A percentile compares a stretch with the other conserved stretches of the same genome.
These are phyloP conservation scores for Pomacea canaliculata DNA, from an alignment of 2,888 invertebrate genomes.

Conservation along the genomic window DNA sequence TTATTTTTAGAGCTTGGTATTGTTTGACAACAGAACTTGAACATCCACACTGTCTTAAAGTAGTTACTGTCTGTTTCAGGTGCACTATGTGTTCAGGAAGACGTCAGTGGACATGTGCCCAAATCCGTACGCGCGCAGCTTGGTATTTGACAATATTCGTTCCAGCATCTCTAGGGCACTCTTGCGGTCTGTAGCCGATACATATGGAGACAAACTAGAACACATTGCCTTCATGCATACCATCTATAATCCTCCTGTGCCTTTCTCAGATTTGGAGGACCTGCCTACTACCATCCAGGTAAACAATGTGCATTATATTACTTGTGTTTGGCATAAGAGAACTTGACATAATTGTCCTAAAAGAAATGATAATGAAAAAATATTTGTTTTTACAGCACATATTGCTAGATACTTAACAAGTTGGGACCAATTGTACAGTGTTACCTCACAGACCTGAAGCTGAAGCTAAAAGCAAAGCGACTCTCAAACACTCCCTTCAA, in stretches of 20 bases:
- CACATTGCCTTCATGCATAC: conserved; percentile 31
- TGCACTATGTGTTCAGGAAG: conserved; percentile 35
- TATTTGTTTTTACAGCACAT: no score
- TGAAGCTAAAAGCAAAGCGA: no score
- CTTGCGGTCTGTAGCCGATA: conserved; percentile 24
- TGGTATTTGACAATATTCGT: conserved; percentile 33
- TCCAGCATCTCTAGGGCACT: conserved; percentile 28
- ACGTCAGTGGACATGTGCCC: conserved; percentile 26
- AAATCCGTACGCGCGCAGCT: conserved; percentile 26
- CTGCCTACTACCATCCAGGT: conserved; percentile 26
- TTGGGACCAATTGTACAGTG: no score
- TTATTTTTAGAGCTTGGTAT: not conserved
- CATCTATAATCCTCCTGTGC: conserved; percentile 32
- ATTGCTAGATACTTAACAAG: no score
- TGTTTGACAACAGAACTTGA: not conserved
- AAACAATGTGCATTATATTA: not conserved
- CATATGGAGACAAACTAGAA: conserved; percentile 25
- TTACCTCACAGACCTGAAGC: no score
- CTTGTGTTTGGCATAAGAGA: no score
- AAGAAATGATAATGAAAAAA: no score
- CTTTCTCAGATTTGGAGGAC: conserved; percentile 31
- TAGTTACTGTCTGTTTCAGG: conserved; percentile 8
- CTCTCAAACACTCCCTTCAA: no score
- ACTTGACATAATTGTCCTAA: no score
- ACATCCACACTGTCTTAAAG: not conserved